Base-by-base conservation (phyloP, 2,888 invertebrate genomes). In the Lasioglossum calceatum region DNA sequence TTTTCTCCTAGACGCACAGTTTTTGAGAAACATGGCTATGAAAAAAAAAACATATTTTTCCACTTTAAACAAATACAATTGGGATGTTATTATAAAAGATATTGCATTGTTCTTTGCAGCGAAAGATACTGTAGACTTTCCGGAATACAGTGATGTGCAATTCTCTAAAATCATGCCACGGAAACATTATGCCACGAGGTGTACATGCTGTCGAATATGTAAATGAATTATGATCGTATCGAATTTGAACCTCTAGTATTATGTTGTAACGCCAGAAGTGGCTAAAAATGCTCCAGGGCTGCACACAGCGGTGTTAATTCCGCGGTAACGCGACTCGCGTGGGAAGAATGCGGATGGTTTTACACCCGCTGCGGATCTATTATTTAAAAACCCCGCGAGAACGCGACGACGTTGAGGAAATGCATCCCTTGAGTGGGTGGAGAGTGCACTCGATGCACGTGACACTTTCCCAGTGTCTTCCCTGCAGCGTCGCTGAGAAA, bases 301-400 rank as follows among this genome's bases (percentile, higher is more conserved):
- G 36, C 71, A 12, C 44, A 23, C 47, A 16, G 71, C 70, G 16
- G 67, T 75, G 50, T 67, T 85, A 82, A 85, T 82, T 82, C 77
- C 82, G 67, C 73, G 64, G 71, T 67, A 78, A 84, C 75, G 84
- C 76, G 77, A 64, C n/a, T 76, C 36, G 87, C 78, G 82, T 86
- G 77, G 81, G 81, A 82, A 85, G 70, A 78, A 54, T 64, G 70
- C 78, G 79, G 81, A 27, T 85, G 87, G 80, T 86, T 90, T 79
- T 87, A 77, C 64, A 83, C 85, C 44, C 73, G 64, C 78, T 42
- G 75, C 74, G 42, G 84, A 90, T 90, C 81, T 90, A 90, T 89
- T 90, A 90, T 90, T 90, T 88, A 82, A 90, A 61, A 83, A 88
- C 50, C 42, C 71, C 75, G 77, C 77, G 81, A 74, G 82, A 87